phyloP scores from a whole-genome alignment of 1,140 invertebrate species.

The Dufourea novaeangliae region DNA sequence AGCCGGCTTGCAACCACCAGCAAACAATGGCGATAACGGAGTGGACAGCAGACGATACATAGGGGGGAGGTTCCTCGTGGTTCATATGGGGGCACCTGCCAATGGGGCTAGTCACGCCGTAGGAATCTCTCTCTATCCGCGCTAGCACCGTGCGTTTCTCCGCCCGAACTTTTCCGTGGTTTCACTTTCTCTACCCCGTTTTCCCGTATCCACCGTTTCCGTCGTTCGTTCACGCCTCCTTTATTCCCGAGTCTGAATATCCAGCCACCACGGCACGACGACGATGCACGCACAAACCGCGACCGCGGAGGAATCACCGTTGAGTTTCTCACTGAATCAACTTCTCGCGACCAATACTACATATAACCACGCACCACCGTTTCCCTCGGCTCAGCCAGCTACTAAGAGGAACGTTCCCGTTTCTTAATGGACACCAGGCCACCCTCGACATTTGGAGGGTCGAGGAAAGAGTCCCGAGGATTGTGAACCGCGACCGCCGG shows the following conservation, averaged over 20 bases:
- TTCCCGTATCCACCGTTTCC: too few species aligned
- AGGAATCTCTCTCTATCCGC: neutral
- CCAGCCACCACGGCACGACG: too few species aligned
- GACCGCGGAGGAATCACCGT: neutral
- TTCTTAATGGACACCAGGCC: neutral
- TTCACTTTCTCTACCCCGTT: neutral
- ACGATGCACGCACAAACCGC: neutral
- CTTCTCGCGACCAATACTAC: neutral
- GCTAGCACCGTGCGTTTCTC: neutral
- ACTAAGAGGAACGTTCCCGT: neutral
- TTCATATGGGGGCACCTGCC: neutral
- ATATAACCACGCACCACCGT: neutral
- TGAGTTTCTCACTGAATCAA: neutral
- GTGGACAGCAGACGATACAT: too few species aligned
- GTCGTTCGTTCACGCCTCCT: too few species aligned
- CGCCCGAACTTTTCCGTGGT: neutral
- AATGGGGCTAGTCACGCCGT: neutral
- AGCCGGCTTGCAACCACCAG: neutral
- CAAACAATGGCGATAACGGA: slow-evolving; percentile 57
- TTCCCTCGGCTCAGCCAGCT: neutral
- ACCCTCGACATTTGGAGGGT: slow-evolving; percentile 5
- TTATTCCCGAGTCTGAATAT: too few species aligned
- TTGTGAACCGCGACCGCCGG: neutral
- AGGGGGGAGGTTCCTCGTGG: too few species aligned
- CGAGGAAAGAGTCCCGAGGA: neutral